Base-by-base conservation (phyloP, 2,113 vertebrate genomes). In the Mobula hypostoma region DNA sequence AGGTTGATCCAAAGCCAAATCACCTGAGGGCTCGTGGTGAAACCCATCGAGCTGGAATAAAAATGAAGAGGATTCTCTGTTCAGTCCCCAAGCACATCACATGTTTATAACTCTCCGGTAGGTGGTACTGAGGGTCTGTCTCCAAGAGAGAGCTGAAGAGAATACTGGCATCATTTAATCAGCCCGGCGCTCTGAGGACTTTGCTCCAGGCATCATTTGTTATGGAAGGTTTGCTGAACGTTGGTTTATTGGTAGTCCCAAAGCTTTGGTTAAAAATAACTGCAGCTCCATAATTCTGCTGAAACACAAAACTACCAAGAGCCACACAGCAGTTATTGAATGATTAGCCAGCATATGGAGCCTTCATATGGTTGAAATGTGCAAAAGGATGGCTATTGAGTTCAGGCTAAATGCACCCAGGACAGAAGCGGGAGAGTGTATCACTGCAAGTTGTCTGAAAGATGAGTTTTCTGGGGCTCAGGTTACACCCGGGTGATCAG, bases 231-330 rank as follows among this genome's bases (percentile, higher is more conserved):
- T 90, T 32, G 85, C 85, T 90, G 85, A 68, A 90, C 66, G 15
- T 63, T 68, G n/a, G 58, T 1, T 88, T 88, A 63, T n/a, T 61
- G n/a, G 58, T 61, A n/a, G 27, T 88, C 61, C 61, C 83, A 58
- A 87, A 63, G 83, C 83, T 87, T 87, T 32, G 29, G 85, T 90
- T 90, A 66, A 90, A 66, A 68, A 68, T 90, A 90, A 90, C 58
- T 2, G 61, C n/a, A 36, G 61, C 85, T 90, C 29, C 85, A 90
- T 19, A 90, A 32, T 32, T 14, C 85, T 88, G 61, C 61, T 15
- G 85, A 66, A 32, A 15, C 29, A 14, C 58, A 63, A 29, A 66
- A 63, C 61, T 7, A 90, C 29, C 72, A 24, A 32, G 61, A 66
- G 2, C 27, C 29, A 1, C 58, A 15, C 5, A 14, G 19, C 56